Conservation (phyloP, 2,113 vertebrate genomes). For the Antechinus flavipes region DNA sequence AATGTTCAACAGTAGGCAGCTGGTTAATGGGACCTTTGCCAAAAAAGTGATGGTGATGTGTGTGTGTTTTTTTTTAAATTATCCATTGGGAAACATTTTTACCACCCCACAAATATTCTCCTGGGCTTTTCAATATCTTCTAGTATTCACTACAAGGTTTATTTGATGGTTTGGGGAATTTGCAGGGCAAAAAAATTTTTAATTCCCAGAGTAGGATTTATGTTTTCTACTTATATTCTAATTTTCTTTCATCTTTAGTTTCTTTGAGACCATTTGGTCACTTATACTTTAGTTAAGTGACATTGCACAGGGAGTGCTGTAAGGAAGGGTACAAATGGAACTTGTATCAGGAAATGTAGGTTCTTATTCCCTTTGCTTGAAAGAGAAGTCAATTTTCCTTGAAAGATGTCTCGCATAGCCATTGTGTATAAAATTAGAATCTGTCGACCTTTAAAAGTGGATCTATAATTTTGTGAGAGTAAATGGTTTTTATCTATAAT, state of each 20-base stretch:
- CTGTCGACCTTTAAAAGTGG: conserved; percentile 30
- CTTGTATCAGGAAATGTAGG: neutral
- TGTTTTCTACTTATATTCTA: neutral
- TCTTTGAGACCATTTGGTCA: conserved; percentile 2
- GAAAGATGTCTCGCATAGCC: neutral
- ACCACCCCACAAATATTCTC: neutral
- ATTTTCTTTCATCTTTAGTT: neutral
- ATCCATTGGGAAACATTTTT: conserved; percentile 26
- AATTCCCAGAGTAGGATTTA: neutral
- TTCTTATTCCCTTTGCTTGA: neutral
- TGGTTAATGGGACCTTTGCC: conserved; percentile 36
- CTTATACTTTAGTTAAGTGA: neutral
- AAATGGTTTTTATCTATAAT: conserved; percentile 26
- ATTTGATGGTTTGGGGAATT: neutral
- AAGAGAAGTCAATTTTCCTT: too few species aligned
- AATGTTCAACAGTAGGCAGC: conserved; percentile 44
- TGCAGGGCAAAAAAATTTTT: neutral
- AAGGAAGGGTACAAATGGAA: neutral
- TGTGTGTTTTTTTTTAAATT: neutral
- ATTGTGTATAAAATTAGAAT: conserved; percentile 7
- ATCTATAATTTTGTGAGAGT: conserved; percentile 34
- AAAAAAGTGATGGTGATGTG: neutral
- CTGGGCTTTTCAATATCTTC: neutral
- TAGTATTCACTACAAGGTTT: neutral
- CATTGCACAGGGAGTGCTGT: neutral